phyloP scores from a whole-genome alignment of 2,888 invertebrate species.

The Drosophila falleni region DNA sequence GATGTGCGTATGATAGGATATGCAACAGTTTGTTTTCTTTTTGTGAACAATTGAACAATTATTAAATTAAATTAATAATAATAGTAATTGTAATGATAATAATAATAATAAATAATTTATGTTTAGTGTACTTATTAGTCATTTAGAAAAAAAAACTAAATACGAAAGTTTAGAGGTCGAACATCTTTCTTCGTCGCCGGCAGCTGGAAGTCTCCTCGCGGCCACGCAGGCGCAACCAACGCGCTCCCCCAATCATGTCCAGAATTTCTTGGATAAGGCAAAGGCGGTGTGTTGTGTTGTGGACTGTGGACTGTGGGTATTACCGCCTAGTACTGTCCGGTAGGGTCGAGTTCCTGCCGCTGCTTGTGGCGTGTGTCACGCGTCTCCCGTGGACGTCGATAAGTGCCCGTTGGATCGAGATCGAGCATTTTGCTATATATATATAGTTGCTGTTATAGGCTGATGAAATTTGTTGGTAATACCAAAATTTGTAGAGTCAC shows the following conservation, averaged over 20 bases:
- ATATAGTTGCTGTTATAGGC: neutral
- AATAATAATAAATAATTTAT: constrained; percentile 65
- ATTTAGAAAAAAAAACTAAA: constrained; percentile 60
- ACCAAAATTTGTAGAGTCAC: neutral
- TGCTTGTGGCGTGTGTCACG: constrained; percentile 72
- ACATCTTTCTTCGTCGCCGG: constrained; percentile 84
- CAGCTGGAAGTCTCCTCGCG: constrained; percentile 86
- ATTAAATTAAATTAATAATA: constrained; percentile 61
- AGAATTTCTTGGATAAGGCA: constrained; percentile 75
- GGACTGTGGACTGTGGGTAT: constrained; percentile 2
- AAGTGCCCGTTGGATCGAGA: constrained; percentile 84
- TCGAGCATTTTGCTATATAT: constrained; percentile 63
- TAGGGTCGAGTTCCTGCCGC: constrained; percentile 81
- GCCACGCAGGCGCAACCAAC: constrained; percentile 84
- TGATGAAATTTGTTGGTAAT: constrained; percentile 1
- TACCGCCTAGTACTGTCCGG: constrained; percentile 83
- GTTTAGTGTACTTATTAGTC: constrained; percentile 51
- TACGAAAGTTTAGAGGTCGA: constrained; percentile 39
- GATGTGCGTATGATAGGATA: constrained; percentile 58
- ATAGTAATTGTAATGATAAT: constrained; percentile 51
- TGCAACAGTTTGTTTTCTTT: constrained; percentile 10
- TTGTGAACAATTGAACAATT: constrained; percentile 56
- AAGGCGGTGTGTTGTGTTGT: constrained; percentile 60
- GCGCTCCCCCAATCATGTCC: constrained; percentile 78
- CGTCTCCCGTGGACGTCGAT: constrained; percentile 79